Base-by-base conservation (phyloP, 1,140 invertebrate genomes). In the Drosophila sturtevanti region DNA sequence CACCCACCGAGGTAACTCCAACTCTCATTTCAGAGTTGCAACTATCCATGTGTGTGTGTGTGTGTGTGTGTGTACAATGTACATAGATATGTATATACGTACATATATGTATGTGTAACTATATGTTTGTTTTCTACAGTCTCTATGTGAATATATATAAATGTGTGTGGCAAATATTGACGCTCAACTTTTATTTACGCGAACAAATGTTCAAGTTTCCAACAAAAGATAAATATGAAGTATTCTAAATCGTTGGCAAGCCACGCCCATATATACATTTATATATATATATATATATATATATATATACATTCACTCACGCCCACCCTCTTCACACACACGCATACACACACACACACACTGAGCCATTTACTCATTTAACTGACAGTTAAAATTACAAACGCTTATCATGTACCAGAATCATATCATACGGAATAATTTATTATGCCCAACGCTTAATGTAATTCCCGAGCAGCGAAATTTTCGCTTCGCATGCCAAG, bases 371-470 rank as follows among this genome's bases (percentile, higher is more conserved):
- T 82, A 89, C 82, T 89, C 84, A 89, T 89, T 89, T 89, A 89
- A 89, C 84, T 89, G 84, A 89, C 84, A 89, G 84, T 89, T 89
- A 89, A 89, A 89, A 89, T 89, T 89, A 89, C 84, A 89, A 89
- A 89, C 84, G 84, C 84, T 89, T 89, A 89, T 89, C 84, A 89
- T 89, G 84, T 89, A 89, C 80, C 80, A 89, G 84, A 89, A 89
- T 89, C 84, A 89, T 89, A 89, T 89, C 84, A 89, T 89, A 89
- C 85, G 84, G 84, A 89, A 89, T 89, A 89, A 89, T 89, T 89
- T 89, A 89, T 89, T 89, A 89, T 89, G 80, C 82, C 68, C 85
- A 72, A 78, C 85, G 85, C 84, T 89, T 89, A 89, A 89, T 89
- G 80, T 89, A 84, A 89, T 89, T 89, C 84, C 79, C 84, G 79